Evolutionary conservation across 2,888 invertebrate genomes (phyloP).

Genomic region (Rhagophthalmus giganteus): DNA sequence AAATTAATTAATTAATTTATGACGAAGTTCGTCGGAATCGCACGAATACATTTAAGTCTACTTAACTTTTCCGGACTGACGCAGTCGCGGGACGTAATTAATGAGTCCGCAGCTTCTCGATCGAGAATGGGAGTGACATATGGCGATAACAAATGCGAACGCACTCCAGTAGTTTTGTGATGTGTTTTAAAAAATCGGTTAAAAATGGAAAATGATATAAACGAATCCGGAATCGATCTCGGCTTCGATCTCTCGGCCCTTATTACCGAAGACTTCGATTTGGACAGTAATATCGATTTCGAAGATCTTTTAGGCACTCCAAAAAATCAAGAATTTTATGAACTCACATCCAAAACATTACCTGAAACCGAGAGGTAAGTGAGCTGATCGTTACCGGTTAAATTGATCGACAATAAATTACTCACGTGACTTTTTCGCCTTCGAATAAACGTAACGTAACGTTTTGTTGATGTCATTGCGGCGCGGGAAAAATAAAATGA

Average conservation of each 20-base stretch:
- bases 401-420: conserved; percentile 9
- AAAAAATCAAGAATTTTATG: conserved; percentile 65
- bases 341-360: conserved; percentile 64
- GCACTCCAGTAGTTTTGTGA: conserved; percentile 7
- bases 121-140: conserved; percentile 20
- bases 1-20: not conserved
- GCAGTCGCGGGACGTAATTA: conserved; percentile 9
- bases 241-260: conserved; percentile 65
- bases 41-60: not conserved
- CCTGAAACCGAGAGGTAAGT: conserved; percentile 64
- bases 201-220: conserved; percentile 49
- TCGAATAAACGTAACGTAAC: no score
- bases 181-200: no score
- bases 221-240: conserved; percentile 68
- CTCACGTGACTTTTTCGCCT: conserved; percentile 37
- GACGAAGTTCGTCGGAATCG: not conserved
- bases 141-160: conserved; percentile 12
- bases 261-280: conserved; percentile 56
- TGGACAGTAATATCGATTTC: conserved; percentile 57
- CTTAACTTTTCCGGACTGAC: not conserved
- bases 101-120: conserved; percentile 2
- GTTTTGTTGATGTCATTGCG: conserved; percentile 24
- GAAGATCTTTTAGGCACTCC: conserved; percentile 58
- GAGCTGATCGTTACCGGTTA: conserved; percentile 15
- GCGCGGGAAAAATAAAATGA: conserved; percentile 24